Evolutionary conservation across 2,888 invertebrate genomes (phyloP), one percentile per base, ranked within the genome.

Genomic region (Tubulanus polymorphus): DNA sequence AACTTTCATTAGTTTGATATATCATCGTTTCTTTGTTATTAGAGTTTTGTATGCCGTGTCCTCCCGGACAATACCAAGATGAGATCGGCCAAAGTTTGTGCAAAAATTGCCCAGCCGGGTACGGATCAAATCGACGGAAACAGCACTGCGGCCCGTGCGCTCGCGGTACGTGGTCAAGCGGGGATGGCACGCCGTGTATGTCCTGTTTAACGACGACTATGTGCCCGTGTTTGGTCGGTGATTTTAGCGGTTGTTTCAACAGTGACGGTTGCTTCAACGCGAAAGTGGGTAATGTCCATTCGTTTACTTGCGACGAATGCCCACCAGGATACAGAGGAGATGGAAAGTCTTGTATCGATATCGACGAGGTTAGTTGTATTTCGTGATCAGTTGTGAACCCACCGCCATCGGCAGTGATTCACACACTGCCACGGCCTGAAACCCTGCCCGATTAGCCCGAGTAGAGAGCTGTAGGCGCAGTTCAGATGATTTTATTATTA

Each of bases 331-430:
- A 64, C 48, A 49, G 30, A 8, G 72, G 71, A 1, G 64, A 70
- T 52, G 73, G 73, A 2, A 54, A 57, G 20, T 63, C 63, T 1
- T 73, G 73, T 61, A 55, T 65, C 5, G 73, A 73, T 59, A 60
- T 70, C 30, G 63, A 73, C 60, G 72, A 73, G 68, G 72, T 72
- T 52, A 25, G 50, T n/a, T n/a, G n/a, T n/a, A n/a, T n/a, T 45
- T 6, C 8, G 18, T 25, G 3, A 51, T 49, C n/a, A n/a, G n/a
- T n/a, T n/a, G n/a, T n/a, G n/a, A n/a, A n/a, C n/a, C n/a, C n/a
- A n/a, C n/a, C n/a, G n/a, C n/a, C n/a, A n/a, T n/a, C n/a, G n/a
- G n/a, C n/a, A n/a, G n/a, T n/a, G n/a, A n/a, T n/a, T n/a, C n/a
- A n/a, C n/a, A n/a, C n/a, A n/a, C n/a, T n/a, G n/a, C n/a, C n/a